phyloP scores from a whole-genome alignment of 2,113 vertebrate species.

The Platanista minor region DNA sequence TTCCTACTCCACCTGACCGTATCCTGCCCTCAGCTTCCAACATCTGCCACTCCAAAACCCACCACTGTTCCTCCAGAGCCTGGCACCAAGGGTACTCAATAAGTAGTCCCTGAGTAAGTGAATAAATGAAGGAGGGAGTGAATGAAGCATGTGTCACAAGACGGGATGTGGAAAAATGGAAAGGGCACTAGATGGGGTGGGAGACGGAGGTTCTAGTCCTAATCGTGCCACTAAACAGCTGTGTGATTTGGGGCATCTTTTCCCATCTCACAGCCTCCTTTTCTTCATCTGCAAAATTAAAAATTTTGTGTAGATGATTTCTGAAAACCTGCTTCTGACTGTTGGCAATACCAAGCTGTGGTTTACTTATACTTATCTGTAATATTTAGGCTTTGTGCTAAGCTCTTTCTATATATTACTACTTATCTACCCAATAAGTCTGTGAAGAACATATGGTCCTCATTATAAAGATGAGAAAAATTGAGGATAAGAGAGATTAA shows the following conservation, averaged over 20 bases:
- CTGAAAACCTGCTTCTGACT: background rate
- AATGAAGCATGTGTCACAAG: background rate
- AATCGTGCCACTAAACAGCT: background rate
- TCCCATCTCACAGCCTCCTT: background rate
- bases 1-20: too few species aligned
- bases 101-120: background rate
- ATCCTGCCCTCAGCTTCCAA: background rate
- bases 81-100: background rate
- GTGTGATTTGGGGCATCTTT: background rate
- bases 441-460: background rate
- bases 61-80: background rate
- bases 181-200: background rate
- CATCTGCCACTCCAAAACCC: background rate
- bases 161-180: background rate
- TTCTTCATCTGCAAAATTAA: background rate
- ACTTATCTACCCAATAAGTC: background rate
- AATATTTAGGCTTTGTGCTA: background rate
- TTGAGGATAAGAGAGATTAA: background rate
- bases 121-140: too few species aligned
- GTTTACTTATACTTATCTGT: background rate
- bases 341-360: background rate
- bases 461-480: background rate
- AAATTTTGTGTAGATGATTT: background rate
- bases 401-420: background rate
- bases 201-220: background rate